Evolutionary conservation across 2,888 invertebrate species (phyloP).

Genomic region (Helicoverpa assulta): DNA sequence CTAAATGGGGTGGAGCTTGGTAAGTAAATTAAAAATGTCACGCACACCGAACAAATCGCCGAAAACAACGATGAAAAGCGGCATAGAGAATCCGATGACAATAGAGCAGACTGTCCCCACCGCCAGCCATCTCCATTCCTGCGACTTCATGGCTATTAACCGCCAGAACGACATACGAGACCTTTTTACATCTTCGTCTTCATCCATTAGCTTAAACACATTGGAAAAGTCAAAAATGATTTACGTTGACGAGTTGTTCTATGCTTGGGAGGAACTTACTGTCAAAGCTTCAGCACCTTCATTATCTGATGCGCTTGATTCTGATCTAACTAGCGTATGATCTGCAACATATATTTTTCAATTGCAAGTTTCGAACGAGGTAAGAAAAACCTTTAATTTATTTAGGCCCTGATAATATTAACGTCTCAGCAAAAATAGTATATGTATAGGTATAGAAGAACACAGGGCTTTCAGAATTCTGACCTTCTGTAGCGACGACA

Average conservation of each 20-base stretch:
- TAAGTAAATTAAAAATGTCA: slow-evolving; percentile 34
- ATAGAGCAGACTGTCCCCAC: slow-evolving; percentile 90
- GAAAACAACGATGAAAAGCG: slow-evolving; percentile 92
- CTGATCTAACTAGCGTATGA: slow-evolving; percentile 37
- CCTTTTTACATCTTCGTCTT: slow-evolving; percentile 47
- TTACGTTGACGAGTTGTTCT: background rate
- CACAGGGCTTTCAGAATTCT: background rate
- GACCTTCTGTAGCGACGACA: slow-evolving; percentile 54
- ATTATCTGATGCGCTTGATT: slow-evolving; percentile 56
- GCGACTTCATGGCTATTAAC: slow-evolving; percentile 89
- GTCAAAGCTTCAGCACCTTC: slow-evolving; percentile 24
- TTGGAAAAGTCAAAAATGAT: background rate
- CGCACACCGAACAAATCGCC: slow-evolving; percentile 92
- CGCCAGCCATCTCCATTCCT: slow-evolving; percentile 91
- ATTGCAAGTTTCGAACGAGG: background rate
- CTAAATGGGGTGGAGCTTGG: too few relatives aligned
- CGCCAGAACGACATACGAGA: slow-evolving; percentile 77
- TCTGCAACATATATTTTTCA: slow-evolving; percentile 1
- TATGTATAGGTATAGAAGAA: too few relatives aligned
- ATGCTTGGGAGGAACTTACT: slow-evolving; percentile 24
- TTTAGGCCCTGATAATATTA: too few relatives aligned
- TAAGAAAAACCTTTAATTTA: too few relatives aligned
- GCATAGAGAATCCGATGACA: slow-evolving; percentile 92
- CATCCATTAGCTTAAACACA: slow-evolving; percentile 50
- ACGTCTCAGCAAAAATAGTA: too few relatives aligned